These are phyloP conservation scores for Papilio polytes DNA, from an alignment of 1,140 invertebrate genomes.

Conservation along the genomic window DNA sequence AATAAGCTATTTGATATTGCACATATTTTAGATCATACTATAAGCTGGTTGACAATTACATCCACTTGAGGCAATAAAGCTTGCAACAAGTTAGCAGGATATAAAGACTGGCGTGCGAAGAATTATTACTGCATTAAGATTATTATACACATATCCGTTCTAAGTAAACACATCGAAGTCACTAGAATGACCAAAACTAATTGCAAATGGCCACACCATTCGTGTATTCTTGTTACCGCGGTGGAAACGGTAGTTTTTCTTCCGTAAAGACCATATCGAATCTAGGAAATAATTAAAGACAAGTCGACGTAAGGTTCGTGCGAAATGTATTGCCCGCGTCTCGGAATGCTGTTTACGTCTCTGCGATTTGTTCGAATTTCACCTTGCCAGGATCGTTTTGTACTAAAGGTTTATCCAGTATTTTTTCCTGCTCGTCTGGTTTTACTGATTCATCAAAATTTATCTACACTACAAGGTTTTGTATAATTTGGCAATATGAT, in stretches of 20 bases:
- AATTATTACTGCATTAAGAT: conserved; percentile 22
- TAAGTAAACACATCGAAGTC: not conserved
- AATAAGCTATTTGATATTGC: not conserved
- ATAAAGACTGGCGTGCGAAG: conserved; percentile 8
- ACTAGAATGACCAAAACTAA: not conserved
- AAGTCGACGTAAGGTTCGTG: conserved; percentile 22
- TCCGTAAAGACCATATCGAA: conserved; percentile 53
- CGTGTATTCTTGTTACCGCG: conserved; percentile 18
- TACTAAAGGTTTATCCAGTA: not conserved
- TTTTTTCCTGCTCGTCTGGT: conserved; percentile 1
- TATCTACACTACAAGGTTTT: not conserved
- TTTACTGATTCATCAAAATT: not conserved
- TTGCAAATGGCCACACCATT: conserved; percentile 22
- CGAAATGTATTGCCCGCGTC: conserved; percentile 20
- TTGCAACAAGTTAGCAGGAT: conserved; percentile 17
- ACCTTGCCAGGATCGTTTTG: not conserved
- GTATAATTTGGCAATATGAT: not conserved
- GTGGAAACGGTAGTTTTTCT: conserved; percentile 41
- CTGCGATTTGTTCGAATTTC: conserved; percentile 19
- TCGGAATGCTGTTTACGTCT: conserved; percentile 31
- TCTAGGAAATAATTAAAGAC: conserved; percentile 46
- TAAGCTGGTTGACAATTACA: conserved; percentile 3
- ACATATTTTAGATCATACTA: not conserved
- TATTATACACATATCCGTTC: not conserved
- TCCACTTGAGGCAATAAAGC: conserved; percentile 15